Evolutionary conservation across 64 coral and sea anemone genomes (phyloP), one percentile per base, ranked within the genome.

Genomic region (Dendrophyllia cribrosa): DNA sequence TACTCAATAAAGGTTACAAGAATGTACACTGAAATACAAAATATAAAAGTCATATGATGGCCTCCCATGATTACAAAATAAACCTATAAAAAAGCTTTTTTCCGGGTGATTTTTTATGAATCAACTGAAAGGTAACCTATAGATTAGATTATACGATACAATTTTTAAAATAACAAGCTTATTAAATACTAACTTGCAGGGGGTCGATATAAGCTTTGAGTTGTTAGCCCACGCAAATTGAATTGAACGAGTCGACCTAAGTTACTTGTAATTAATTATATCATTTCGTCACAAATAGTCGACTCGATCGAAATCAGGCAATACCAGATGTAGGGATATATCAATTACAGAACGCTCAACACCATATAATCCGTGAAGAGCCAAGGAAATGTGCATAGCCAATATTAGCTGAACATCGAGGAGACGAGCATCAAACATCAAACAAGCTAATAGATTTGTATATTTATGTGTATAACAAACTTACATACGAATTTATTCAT

Each of bases 341-440:
- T 62, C 80, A 24, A 84, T 84, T 52, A 50, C 59, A 14, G 44
- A 68, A 14, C 61, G 15, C 51, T 84, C 62, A 84, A 49, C 17
- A 62, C 80, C 5, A 75, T 50, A 19, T 19, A 65, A 66, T 84
- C 43, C 9, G 60, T 46, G 6, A 25, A 67, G 58, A 64, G 26
- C 75, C 9, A 49, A 24, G 61, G 14, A 14, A 34, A 1, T 34
- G 2, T 34, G 34, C 34, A 34, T 34, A 7, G 55, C 55, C 7
- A 7, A 58, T 58, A 58, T 58, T 3, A 9, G 55, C 13, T 58
- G 55, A 34, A 34, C 34, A 34, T 34, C 34, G 55, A 13, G 13
- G 66, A 43, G 9, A 44, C 9, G 70, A 13, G 25, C 34, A 34
- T 45, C 10, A 14, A 24, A 72, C 25, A 69, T 69, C 66, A 26